phyloP scores from a whole-genome alignment of 35 echinoderm and acorn worm species.

The Ophioderma brevispina region DNA sequence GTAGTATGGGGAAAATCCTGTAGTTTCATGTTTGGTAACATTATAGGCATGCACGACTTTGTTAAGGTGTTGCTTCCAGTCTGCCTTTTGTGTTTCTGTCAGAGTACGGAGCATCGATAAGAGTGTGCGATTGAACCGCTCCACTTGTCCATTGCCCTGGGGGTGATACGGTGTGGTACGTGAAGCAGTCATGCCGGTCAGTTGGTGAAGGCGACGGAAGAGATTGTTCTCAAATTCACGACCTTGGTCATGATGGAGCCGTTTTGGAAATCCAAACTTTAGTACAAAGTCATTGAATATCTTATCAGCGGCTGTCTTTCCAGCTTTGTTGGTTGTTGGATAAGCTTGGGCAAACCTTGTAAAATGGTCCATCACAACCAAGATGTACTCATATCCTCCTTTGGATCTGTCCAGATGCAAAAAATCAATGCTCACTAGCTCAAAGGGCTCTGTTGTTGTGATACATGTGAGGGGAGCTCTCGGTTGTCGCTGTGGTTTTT shows the following conservation, averaged over 20 bases:
- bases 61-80: conserved; percentile 24
- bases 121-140: conserved; percentile 45
- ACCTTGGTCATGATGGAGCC: conserved; percentile 50
- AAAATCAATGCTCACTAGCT: conserved; percentile 57
- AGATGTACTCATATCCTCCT: conserved; percentile 55
- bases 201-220: conserved; percentile 20
- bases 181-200: conserved; percentile 18
- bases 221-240: conserved; percentile 55
- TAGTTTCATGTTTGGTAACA: conserved; percentile 24
- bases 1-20: conserved; percentile 49
- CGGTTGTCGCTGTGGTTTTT: background rate
- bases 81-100: background rate
- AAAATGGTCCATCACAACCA: conserved; percentile 66
- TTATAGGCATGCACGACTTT: conserved; percentile 35
- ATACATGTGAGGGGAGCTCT: conserved; percentile 33
- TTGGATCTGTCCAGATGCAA: conserved; percentile 46
- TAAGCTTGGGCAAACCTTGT: conserved; percentile 71
- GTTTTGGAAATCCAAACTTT: conserved; percentile 55
- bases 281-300: conserved; percentile 55
- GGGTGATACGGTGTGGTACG: too few species aligned
- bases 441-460: conserved; percentile 39
- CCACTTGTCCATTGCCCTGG: too few species aligned
- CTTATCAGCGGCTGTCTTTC: conserved; percentile 54
- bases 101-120: conserved; percentile 16
- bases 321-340: conserved; percentile 33